Conservation (phyloP, 2,797 vertebrate species). For the Ceyx erithaca region DNA sequence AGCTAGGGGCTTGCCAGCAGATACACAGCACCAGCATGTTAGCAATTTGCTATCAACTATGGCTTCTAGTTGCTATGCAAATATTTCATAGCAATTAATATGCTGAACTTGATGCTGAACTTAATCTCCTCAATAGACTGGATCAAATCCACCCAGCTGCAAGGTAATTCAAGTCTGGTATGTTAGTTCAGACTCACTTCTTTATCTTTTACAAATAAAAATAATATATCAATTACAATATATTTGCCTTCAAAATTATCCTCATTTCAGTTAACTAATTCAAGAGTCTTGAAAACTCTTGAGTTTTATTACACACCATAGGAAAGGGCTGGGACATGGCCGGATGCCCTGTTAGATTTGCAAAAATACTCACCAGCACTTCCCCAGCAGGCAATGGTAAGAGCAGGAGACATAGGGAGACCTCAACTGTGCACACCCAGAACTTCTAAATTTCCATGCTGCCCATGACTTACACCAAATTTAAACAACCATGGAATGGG, state of each 20-base stretch:
- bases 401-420: not conserved
- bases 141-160: slow-evolving; percentile 10
- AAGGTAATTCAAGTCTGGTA: not conserved
- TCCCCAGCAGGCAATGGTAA: not conserved
- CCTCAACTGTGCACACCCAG: not conserved
- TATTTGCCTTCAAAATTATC: not conserved
- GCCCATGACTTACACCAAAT: not conserved
- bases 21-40: not conserved
- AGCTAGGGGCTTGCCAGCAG: not conserved
- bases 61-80: slow-evolving; percentile 7
- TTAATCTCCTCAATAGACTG: not conserved
- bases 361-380: not conserved
- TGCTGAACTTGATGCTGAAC: not conserved
- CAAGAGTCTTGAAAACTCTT: not conserved
- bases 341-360: not conserved
- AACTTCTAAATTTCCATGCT: not conserved
- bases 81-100: slow-evolving; percentile 39
- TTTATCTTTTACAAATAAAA: slow-evolving; percentile 27
- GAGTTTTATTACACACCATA: not conserved
- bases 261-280: not conserved
- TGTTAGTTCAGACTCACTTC: not conserved
- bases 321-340: not conserved
- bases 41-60: not conserved
- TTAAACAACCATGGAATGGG: not conserved
- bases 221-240: not conserved